Percentiles rank a stretch among this genome's conserved stretches.
Conservation (phyloP, 1,140 invertebrate genomes). For the Polypedilum vanderplanki region DNA sequence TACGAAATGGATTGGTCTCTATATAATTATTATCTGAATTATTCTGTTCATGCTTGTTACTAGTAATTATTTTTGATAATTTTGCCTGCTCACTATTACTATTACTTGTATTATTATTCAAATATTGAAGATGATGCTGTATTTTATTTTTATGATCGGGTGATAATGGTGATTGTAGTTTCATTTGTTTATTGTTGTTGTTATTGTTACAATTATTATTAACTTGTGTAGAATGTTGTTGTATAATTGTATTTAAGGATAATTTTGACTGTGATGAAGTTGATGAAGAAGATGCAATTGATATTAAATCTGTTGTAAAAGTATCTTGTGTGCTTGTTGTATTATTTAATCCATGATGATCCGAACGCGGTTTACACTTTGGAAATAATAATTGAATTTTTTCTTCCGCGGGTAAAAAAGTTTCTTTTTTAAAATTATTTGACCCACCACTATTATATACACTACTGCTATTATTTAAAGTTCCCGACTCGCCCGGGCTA, state of each 20-base stretch:
- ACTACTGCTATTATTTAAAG: neutral
- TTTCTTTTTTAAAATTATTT: neutral
- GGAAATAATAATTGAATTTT: slow-evolving; percentile 28
- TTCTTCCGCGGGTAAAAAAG: neutral
- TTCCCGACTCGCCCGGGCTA: neutral
- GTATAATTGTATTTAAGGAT: slow-evolving; percentile 19
- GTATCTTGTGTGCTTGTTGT: slow-evolving; percentile 17
- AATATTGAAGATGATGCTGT: neutral
- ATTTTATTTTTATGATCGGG: slow-evolving; percentile 16
- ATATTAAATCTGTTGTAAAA: slow-evolving; percentile 1
- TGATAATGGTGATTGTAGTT: slow-evolving; percentile 24
- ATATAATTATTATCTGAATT: slow-evolving; percentile 1
- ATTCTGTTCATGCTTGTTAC: slow-evolving; percentile 4
- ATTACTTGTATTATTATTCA: neutral
- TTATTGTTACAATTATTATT: neutral
- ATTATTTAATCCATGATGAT: neutral
- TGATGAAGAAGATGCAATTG: neutral
- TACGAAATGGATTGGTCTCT: slow-evolving; percentile 26
- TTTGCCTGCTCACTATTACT: slow-evolving; percentile 18
- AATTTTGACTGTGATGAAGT: neutral
- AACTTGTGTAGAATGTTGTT: neutral
- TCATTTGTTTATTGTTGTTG: slow-evolving; percentile 22
- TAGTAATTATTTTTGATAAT: neutral
- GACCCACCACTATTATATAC: neutral
- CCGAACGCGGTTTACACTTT: neutral